Evolutionary conservation across 2,113 vertebrate species (phyloP).

Genomic region (Oryzias curvinotus): DNA sequence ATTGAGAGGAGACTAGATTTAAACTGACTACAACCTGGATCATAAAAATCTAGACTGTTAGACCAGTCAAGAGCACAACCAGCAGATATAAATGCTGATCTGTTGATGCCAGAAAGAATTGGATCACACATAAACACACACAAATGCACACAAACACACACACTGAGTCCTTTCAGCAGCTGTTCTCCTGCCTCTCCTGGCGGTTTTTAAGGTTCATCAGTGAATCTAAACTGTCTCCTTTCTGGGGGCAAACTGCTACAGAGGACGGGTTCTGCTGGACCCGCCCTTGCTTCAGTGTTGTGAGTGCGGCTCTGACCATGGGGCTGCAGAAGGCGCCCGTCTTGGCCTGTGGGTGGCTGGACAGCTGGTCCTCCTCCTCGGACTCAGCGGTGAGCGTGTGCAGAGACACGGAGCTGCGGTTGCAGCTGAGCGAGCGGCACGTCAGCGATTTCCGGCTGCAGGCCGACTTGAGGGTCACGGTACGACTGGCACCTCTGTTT

Average conservation of each 20-base stretch:
- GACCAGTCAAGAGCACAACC: too few species aligned
- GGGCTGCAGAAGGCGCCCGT: slow-evolving; percentile 86
- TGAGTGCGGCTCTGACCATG: slow-evolving; percentile 78
- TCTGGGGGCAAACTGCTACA: not conserved
- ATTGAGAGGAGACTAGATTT: too few species aligned
- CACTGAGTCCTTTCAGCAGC: not conserved
- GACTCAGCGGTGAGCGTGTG: slow-evolving; percentile 65
- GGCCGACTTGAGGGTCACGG: slow-evolving; percentile 50
- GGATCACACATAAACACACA: too few species aligned
- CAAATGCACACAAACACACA: not conserved
- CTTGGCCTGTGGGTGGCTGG: slow-evolving; percentile 30
- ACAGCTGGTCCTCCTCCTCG: slow-evolving; percentile 42
- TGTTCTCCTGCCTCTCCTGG: too few species aligned
- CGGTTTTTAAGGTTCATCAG: too few species aligned
- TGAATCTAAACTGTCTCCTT: too few species aligned
- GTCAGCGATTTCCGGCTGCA: slow-evolving; percentile 58
- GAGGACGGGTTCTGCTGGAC: too few species aligned
- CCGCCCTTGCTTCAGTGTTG: not conserved
- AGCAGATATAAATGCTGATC: too few species aligned
- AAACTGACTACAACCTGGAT: too few species aligned
- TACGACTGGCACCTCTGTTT: slow-evolving; percentile 44
- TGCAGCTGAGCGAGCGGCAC: slow-evolving; percentile 68
- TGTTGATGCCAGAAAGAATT: too few species aligned
- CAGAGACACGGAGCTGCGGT: slow-evolving; percentile 70
- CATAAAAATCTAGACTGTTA: too few species aligned